A percentile compares a stretch with the other conserved stretches of the same genome.
phyloP scores from a whole-genome alignment of 2,113 vertebrate species.

The Delphinapterus leucas region DNA sequence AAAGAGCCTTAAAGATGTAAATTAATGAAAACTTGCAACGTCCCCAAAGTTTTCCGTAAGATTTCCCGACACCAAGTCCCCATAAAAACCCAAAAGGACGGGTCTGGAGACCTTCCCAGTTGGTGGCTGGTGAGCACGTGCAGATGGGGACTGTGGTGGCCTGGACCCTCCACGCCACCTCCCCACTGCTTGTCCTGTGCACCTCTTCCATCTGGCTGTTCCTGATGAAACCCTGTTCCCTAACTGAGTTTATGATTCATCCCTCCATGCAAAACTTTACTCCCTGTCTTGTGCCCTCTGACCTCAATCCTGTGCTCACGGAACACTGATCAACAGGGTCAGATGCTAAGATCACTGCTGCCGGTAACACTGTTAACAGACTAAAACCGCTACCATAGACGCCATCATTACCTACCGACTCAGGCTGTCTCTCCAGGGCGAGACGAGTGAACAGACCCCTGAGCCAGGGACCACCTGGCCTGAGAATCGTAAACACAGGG shows the following conservation, averaged over 20 bases:
- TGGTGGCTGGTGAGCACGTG: not conserved
- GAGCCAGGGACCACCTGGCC: not conserved
- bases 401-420: not conserved
- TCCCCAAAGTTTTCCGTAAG: not conserved
- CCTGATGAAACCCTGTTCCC: not conserved
- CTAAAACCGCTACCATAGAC: not conserved
- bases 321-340: not conserved
- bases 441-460: not conserved
- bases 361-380: rapidly evolving
- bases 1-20: not conserved
- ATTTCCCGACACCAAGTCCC: not conserved
- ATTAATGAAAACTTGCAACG: not conserved
- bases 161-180: not conserved
- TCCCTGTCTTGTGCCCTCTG: not conserved
- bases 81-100: not conserved
- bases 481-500: not conserved
- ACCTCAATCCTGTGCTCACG: not conserved
- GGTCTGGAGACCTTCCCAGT: not conserved
- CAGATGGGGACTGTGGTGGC: not conserved
- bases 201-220: not conserved
- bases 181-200: not conserved
- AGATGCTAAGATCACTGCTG: not conserved
- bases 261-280: not conserved
- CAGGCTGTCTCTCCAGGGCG: not conserved
- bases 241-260: not conserved